These are phyloP conservation scores for Pseudolaguvia tuberculata DNA, from an alignment of 2,113 vertebrate genomes.

Conservation along the genomic window DNA sequence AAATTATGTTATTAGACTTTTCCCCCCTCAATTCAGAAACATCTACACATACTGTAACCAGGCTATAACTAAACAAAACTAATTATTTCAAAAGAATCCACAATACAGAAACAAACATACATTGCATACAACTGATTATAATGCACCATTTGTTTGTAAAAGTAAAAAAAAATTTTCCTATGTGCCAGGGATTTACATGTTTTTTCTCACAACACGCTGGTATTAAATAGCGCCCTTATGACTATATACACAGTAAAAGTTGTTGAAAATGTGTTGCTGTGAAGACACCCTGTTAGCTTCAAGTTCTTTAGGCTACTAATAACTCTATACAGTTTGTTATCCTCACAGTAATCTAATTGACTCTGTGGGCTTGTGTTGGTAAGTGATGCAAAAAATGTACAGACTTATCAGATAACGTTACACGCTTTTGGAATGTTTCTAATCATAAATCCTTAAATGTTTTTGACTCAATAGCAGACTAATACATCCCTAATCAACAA, in stretches of 20 bases:
- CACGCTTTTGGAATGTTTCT: conserved; percentile 7
- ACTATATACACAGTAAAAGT: conserved; percentile 8
- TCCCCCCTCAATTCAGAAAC: background rate
- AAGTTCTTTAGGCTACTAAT: conserved; percentile 3
- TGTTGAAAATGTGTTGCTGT: background rate
- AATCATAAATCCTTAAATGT: background rate
- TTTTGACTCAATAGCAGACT: background rate
- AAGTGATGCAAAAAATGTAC: background rate
- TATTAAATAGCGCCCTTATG: background rate
- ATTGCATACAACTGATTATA: conserved; percentile 10
- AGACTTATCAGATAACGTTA: background rate
- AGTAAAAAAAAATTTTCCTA: background rate
- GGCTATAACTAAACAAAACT: too few species aligned
- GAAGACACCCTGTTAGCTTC: conserved; percentile 6
- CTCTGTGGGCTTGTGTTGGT: background rate
- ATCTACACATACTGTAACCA: too few species aligned
- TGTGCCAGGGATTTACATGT: background rate
- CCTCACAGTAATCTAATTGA: background rate
- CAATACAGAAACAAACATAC: background rate
- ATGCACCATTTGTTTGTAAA: conserved; percentile 7
- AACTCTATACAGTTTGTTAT: background rate
- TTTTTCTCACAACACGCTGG: background rate
- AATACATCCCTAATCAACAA: background rate
- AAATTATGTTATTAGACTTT: too few species aligned
- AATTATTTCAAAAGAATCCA: background rate